Evolutionary conservation across 2,888 invertebrate genomes (phyloP), one percentile per base, ranked within the genome.

Genomic region (Lepidocyrtoides sp.): DNA sequence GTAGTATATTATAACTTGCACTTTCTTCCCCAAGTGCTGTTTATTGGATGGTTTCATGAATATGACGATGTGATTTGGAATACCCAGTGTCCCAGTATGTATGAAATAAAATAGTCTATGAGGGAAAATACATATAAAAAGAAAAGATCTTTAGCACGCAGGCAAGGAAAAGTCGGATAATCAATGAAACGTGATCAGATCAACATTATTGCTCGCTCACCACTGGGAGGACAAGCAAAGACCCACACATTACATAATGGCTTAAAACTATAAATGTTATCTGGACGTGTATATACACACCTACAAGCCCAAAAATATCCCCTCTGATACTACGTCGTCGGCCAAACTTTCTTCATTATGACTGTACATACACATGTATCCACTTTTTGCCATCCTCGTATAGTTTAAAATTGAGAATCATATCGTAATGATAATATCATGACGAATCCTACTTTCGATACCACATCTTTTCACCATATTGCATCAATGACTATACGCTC

Each of bases 131-230:
- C 1, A 23, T 10, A 17, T 23, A 23, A n/a, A n/a, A n/a, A n/a
- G n/a, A 20, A 17, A 69, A 1, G 69, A 41, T 36, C 17, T 75
- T 51, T 84, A 32, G 51, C 75, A 86, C 86, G 60, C 86, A 57
- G 23, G 23, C 29, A 72, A 8, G 26, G 41, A 10, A 7, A 41
- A 41, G 69, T 41, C 41, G 20, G 41, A 86, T 83, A 44, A 69
- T 84, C 69, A 84, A 44, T 57, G 75, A 75, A 86, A 86, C 86
- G 86, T 86, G 86, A 86, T 86, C 86, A 86, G 86, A 86, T 86
- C 75, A 86, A 75, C 66, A 66, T 84, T 84, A 83, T 84, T 54
- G 72, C 84, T 51, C 57, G 2, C 44, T 23, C 20, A 41, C 69
- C 8, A 41, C 69, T 41, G 69, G 69, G 66, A 66, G 66, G 29